phyloP scores from a whole-genome alignment of 2,797 vertebrate genomes.

The Pantherophis alleghaniensis region DNA sequence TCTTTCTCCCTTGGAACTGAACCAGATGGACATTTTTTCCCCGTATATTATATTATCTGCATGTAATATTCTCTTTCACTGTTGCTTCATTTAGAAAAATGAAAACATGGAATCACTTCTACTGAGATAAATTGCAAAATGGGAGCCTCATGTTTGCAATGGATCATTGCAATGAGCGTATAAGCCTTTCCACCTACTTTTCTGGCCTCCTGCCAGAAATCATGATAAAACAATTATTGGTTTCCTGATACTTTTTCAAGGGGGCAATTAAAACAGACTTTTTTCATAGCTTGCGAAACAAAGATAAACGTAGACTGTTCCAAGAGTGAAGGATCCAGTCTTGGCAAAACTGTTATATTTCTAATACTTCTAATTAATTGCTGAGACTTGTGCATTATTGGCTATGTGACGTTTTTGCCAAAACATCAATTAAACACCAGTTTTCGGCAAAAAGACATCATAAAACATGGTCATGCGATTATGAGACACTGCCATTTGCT shows the following conservation, averaged over 20 bases:
- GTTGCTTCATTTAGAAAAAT: not conserved
- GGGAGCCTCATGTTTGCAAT: no score
- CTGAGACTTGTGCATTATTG: not conserved
- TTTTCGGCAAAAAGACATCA: not conserved
- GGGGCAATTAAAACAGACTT: not conserved
- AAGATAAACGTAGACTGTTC: not conserved
- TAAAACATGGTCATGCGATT: not conserved
- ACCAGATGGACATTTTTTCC: no score
- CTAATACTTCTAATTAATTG: not conserved
- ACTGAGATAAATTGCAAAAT: not conserved
- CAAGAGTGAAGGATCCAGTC: not conserved
- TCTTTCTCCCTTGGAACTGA: no score
- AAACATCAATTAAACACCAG: not conserved
- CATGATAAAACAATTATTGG: not conserved
- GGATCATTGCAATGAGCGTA: not conserved
- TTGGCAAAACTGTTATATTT: not conserved
- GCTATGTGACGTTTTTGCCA: not conserved
- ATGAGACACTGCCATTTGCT: not conserved
- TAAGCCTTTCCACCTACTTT: not conserved
- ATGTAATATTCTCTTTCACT: not conserved
- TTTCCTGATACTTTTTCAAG: not conserved
- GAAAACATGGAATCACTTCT: not conserved
- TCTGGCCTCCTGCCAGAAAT: not conserved
- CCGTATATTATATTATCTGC: not conserved
- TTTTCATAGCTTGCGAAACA: not conserved